Base-by-base conservation (phyloP, 2,797 vertebrate genomes). In the Rhinogobio ventralis region DNA sequence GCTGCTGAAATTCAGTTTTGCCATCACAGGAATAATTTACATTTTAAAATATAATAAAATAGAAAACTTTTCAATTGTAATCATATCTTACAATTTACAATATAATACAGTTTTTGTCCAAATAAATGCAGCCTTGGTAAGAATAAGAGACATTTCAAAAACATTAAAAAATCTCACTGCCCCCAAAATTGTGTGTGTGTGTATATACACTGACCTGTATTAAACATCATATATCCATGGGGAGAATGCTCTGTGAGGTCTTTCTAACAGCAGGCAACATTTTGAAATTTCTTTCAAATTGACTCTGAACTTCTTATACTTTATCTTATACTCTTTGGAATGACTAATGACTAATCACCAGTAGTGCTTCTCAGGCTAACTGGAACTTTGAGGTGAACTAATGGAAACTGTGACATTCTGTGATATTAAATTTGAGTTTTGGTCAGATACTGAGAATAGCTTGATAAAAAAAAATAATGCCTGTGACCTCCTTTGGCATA, bases 401-500 rank as follows among this genome's bases (percentile, higher is more conserved):
- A 85, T 74, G n/a, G 46, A 74, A 42, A 81, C 60, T n/a, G n/a
- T 45, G 57, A 69, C 30, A 55, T 49, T 66, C 19, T 53, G 49
- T 68, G 42, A 42, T 23, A 80, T 46, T 72, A n/a, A 73, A 64
- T 85, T 64, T 42, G 17, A n/a, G 28, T 68, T 42, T 74, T 81
- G 69, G 69, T 2, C 60, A 64, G 68, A 10, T 73, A 53, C 68
- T 57, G 17, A 81, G 13, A 74, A 78, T 30, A 74, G 28, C 57
- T 74, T n/a, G 64, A 74, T 81, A 51, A 67, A 81, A 81, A 81
- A 81, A 53, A 64, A 53, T 36, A 79, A 79, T 66, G 23, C 42
- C 39, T 36, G 13, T 25, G 46, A 42, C 66, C 25, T 71, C 68
- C 36, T 36, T 30, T 64, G 17, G 11, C n/a, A 67, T 30, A 85